A percentile compares a stretch with the other conserved stretches of the same genome.
Evolutionary conservation across 1,140 invertebrate species (phyloP).

Genomic region (Drosophila truncata): DNA sequence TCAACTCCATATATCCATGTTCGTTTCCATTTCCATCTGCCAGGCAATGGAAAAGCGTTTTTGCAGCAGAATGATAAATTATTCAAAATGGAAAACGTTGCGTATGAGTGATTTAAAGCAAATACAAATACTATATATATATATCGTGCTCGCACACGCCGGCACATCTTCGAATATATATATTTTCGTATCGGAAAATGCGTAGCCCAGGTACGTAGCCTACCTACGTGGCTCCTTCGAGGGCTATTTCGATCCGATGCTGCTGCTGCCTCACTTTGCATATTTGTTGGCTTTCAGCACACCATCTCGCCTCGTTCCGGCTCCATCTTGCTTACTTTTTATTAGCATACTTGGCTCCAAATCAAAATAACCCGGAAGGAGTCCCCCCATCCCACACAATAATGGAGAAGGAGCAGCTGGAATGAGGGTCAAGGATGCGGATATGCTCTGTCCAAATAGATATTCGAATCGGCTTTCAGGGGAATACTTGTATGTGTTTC

Average conservation of each 20-base stretch:
- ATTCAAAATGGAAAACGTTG: slow-evolving; percentile 63
- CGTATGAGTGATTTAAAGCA: slow-evolving; percentile 63
- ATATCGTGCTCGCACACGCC: not conserved
- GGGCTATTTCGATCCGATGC: slow-evolving; percentile 21
- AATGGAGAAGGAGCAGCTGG: not conserved
- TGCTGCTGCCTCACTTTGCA: slow-evolving; percentile 35
- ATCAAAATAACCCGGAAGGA: slow-evolving; percentile 17
- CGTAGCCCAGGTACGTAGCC: slow-evolving; percentile 9
- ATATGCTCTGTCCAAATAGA: slow-evolving; percentile 12
- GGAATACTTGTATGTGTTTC: not conserved
- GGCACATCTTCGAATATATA: slow-evolving; percentile 5
- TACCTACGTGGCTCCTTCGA: slow-evolving; percentile 21
- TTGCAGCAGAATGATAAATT: slow-evolving; percentile 60
- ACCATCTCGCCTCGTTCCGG: not conserved
- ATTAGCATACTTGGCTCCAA: slow-evolving; percentile 45
- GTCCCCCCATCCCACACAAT: not conserved
- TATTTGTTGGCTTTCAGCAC: slow-evolving; percentile 60
- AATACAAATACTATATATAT: slow-evolving; percentile 40
- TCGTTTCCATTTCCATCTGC: slow-evolving; percentile 40
- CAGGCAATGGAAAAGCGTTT: slow-evolving; percentile 32
- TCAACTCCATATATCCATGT: slow-evolving; percentile 24
- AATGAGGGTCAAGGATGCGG: slow-evolving; percentile 18
- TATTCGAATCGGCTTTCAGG: not conserved
- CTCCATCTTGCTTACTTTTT: slow-evolving; percentile 39
- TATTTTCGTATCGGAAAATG: slow-evolving; percentile 18